Conservation (phyloP, 2,113 vertebrate genomes). For the Galbula dea region DNA sequence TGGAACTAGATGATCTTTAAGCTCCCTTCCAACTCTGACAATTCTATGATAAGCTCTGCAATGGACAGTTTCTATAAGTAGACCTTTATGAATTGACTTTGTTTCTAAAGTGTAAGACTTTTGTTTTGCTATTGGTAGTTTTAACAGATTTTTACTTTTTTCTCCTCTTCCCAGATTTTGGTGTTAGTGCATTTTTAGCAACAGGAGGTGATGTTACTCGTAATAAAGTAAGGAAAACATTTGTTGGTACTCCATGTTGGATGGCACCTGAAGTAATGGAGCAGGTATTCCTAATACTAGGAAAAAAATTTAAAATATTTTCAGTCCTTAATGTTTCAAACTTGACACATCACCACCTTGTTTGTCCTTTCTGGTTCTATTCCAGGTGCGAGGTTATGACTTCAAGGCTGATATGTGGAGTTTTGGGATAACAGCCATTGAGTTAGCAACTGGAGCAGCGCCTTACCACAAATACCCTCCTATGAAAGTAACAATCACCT, state of each 20-base stretch:
- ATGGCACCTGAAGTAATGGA: constrained; percentile 99
- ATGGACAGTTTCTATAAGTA: neutral
- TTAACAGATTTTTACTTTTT: neutral
- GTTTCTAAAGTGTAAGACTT: neutral
- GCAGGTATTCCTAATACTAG: constrained; percentile 78
- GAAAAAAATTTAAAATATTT: neutral
- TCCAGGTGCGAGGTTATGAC: constrained; percentile 96
- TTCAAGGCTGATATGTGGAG: constrained; percentile 99
- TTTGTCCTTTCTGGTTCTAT: neutral
- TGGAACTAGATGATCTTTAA: too few relatives aligned
- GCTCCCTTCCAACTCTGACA: too few relatives aligned
- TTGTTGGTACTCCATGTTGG: constrained; percentile 98
- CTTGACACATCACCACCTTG: neutral
- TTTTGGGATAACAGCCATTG: constrained; percentile 98
- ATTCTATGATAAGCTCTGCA: neutral
- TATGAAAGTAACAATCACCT: constrained; percentile 88
- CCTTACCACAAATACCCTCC: constrained; percentile 98
- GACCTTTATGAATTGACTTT: neutral
- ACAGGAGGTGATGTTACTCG: constrained; percentile 96
- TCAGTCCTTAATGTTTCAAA: neutral
- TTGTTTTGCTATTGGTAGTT: neutral
- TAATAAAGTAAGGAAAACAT: constrained; percentile 98
- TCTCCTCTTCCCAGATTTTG: constrained; percentile 85
- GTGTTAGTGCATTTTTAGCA: constrained; percentile 94
- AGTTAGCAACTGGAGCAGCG: constrained; percentile 94